phyloP scores from a whole-genome alignment of 2,888 invertebrate genomes.

The Brachypalpus laphriformis region DNA sequence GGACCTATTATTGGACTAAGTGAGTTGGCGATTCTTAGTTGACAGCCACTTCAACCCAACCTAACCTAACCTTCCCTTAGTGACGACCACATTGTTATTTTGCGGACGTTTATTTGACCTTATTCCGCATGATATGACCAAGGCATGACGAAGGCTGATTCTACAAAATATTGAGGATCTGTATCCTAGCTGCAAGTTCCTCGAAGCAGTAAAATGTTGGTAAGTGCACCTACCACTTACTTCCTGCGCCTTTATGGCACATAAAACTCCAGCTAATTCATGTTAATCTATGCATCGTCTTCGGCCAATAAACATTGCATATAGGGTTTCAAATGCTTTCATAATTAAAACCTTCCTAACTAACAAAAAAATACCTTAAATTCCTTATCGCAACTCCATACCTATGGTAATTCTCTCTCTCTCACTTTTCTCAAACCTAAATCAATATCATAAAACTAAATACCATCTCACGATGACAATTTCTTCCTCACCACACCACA shows the following conservation, averaged over 20 bases:
- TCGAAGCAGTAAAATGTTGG: too few species aligned
- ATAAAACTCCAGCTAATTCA: slow-evolving; percentile 32
- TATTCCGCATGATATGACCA: too few species aligned
- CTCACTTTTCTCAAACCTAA: slow-evolving; percentile 28
- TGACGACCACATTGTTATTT: too few species aligned
- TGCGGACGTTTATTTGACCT: too few species aligned
- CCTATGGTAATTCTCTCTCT: slow-evolving; percentile 55
- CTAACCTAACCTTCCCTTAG: too few species aligned
- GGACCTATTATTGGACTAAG: too few species aligned
- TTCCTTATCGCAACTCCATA: slow-evolving; percentile 62
- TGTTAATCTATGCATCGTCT: slow-evolving; percentile 42
- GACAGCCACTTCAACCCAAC: too few species aligned
- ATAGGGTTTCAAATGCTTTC: slow-evolving; percentile 25
- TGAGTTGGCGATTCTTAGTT: too few species aligned
- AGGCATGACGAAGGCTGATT: too few species aligned
- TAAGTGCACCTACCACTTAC: too few species aligned
- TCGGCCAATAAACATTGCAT: slow-evolving; percentile 23
- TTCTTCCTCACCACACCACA: slow-evolving; percentile 57
- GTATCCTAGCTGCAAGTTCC: too few species aligned
- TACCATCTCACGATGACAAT: slow-evolving; percentile 66
- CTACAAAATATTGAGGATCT: too few species aligned
- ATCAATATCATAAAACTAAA: slow-evolving; percentile 72
- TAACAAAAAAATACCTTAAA: slow-evolving; percentile 33
- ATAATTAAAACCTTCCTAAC: slow-evolving; percentile 31
- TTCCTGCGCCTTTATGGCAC: slow-evolving; percentile 24